Base-by-base conservation (phyloP, 2,113 vertebrate genomes). In the Corythornis vintsioides region DNA sequence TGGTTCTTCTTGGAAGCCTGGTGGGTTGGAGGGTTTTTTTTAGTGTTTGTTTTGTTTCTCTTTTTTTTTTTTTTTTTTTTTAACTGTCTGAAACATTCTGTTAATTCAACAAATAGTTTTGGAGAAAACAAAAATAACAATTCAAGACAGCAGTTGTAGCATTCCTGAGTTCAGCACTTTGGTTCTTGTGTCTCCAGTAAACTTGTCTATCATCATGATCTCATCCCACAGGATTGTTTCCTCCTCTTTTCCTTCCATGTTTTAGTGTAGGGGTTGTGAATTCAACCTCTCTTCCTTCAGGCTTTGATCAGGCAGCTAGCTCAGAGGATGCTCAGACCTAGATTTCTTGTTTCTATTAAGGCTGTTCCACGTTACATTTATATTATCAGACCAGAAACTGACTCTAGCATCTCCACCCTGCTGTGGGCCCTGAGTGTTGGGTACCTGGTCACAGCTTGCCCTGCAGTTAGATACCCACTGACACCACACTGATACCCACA, bases 71-170 rank as follows among this genome's bases (percentile, higher is more conserved):
- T 38, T 38, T 35, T 63, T 67, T 38, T 33, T 21, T 18, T 21
- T 35, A 84, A 76, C 21, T 69, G 28, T 21, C 9, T 66, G 64
- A 85, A 89, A 63, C 31, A 70, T 73, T 91, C 59, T 72, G 59
- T 83, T 69, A 77, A 63, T 80, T 94, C 93, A 95, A 94, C 90
- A 95, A 91, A 95, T 83, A 86, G 38, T 40, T 94, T 13, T 38
- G 6, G 4, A 91, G 82, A 83, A 86, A 95, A 92, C 38, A 95
- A 71, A 72, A 94, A 55, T 48, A 69, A 89, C 47, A 84, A 82
- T 84, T 91, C 66, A 59, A 74, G 83, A 63, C 29, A 56, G 52
- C 56, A 71, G 53, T 35, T 40, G 31, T 5, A 59, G 71, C 45
- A 74, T 78, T 89, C 52, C 66, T 5, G 19, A 65, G 61, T 55